These are phyloP conservation scores for Merluccius polli DNA, from an alignment of 2,797 vertebrate genomes.

Conservation along the genomic window DNA sequence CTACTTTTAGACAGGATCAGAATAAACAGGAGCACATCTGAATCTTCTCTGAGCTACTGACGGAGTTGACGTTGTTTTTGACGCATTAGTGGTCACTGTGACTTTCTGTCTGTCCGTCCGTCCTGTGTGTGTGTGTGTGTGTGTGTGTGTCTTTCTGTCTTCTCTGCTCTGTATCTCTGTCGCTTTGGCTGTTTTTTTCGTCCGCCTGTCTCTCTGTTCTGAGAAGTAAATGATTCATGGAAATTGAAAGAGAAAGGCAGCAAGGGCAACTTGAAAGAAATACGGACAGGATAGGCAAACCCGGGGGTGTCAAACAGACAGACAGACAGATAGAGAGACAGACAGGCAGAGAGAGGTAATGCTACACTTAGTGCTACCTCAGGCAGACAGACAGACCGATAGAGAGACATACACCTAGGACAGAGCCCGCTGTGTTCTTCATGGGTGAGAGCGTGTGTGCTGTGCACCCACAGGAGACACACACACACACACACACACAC, in stretches of 20 bases:
- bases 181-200: no score
- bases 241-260: not conserved
- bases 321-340: not conserved
- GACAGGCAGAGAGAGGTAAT: not conserved
- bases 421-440: not conserved
- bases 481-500: not conserved
- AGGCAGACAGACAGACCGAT: not conserved
- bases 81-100: not conserved
- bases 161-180: not conserved
- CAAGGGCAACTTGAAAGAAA: not conserved
- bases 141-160: not conserved
- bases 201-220: not conserved
- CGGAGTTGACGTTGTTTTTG: not conserved
- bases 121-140: not conserved
- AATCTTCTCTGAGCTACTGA: not conserved
- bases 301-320: no score
- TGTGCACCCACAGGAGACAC: not conserved
- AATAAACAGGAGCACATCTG: conserved; percentile 47
- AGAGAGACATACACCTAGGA: not conserved
- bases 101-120: not conserved
- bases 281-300: no score
- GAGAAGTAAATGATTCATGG: not conserved
- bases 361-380: not conserved
- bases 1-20: conserved; percentile 49
- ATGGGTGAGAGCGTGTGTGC: not conserved